These are phyloP conservation scores for Stylophora pistillata DNA, from an alignment of 64 coral and sea anemone genomes.

Conservation along the genomic window DNA sequence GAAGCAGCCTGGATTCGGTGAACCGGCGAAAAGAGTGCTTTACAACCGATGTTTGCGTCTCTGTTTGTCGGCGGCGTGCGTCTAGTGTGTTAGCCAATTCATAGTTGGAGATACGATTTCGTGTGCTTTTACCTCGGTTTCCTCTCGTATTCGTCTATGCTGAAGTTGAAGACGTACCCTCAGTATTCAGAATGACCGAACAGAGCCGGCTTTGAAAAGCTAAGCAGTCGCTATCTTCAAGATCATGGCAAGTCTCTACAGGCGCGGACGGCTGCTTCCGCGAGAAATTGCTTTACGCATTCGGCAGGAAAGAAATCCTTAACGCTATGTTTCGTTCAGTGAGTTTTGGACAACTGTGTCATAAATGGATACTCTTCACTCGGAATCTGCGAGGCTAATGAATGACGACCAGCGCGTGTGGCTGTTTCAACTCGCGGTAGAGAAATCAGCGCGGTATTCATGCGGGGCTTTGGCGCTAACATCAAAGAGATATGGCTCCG, in stretches of 20 bases:
- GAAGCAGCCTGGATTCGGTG: background rate
- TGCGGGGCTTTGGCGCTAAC: too few species aligned
- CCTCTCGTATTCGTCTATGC: background rate
- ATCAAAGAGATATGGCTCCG: too few species aligned
- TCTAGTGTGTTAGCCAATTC: background rate
- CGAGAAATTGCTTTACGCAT: background rate
- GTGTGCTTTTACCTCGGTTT: background rate
- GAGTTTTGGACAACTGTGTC: background rate
- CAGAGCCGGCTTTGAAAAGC: background rate
- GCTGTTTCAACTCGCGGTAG: too few species aligned
- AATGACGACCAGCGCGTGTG: too few species aligned
- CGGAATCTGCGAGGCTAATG: too few species aligned
- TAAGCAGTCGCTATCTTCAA: background rate
- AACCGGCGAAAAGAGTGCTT: background rate
- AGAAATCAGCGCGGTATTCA: too few species aligned
- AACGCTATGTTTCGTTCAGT: background rate
- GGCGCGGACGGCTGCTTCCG: conserved; percentile 1
- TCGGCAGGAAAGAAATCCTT: background rate
- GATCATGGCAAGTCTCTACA: conserved; percentile 5
- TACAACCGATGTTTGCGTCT: background rate
- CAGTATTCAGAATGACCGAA: background rate
- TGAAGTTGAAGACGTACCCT: background rate
- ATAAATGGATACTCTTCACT: too few species aligned
- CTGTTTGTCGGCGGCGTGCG: background rate
- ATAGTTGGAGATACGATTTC: background rate